Conservation (phyloP, 2,797 vertebrate genomes). For the Chelon labrosus region DNA sequence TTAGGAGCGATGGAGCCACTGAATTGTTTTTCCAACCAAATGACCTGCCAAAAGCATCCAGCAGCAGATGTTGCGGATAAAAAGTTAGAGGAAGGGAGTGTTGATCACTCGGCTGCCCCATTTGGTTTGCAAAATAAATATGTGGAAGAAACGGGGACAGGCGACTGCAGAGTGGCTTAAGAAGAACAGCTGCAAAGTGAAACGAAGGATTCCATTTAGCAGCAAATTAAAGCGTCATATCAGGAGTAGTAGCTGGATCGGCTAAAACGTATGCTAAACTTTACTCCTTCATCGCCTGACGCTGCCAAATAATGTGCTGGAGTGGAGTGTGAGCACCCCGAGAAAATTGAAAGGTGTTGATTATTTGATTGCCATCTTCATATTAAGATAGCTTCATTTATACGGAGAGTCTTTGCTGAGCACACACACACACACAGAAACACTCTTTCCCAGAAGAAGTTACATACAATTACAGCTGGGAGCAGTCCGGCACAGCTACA, state of each 20-base stretch:
- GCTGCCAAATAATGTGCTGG: slow-evolving; percentile 18
- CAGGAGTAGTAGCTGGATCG: slow-evolving; percentile 1
- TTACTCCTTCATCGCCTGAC: slow-evolving; percentile 16
- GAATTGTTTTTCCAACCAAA: slow-evolving; percentile 47
- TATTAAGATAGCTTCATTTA: slow-evolving; percentile 22
- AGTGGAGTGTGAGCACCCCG: slow-evolving; percentile 16
- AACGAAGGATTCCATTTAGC: slow-evolving; percentile 35
- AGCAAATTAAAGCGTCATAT: slow-evolving; percentile 43
- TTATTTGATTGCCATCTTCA: slow-evolving; percentile 31
- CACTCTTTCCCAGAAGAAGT: slow-evolving; percentile 9
- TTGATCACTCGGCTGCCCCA: slow-evolving; percentile 53
- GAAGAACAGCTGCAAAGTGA: slow-evolving; percentile 34
- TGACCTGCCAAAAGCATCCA: slow-evolving; percentile 58
- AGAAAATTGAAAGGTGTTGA: slow-evolving; percentile 20
- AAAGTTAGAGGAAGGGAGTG: slow-evolving; percentile 49
- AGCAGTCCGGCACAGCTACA: slow-evolving; percentile 13
- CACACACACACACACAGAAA: neutral
- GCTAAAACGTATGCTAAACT: neutral
- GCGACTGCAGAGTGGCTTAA: slow-evolving; percentile 24
- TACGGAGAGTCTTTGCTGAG: slow-evolving; percentile 13
- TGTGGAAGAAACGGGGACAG: slow-evolving; percentile 19
- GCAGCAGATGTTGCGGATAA: slow-evolving; percentile 57
- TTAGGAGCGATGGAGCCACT: slow-evolving; percentile 28
- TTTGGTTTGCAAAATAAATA: slow-evolving; percentile 62
- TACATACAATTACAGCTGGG: slow-evolving; percentile 32